Conservation (phyloP, 2,797 vertebrate species). For the Dendrocincla tyrannina region DNA sequence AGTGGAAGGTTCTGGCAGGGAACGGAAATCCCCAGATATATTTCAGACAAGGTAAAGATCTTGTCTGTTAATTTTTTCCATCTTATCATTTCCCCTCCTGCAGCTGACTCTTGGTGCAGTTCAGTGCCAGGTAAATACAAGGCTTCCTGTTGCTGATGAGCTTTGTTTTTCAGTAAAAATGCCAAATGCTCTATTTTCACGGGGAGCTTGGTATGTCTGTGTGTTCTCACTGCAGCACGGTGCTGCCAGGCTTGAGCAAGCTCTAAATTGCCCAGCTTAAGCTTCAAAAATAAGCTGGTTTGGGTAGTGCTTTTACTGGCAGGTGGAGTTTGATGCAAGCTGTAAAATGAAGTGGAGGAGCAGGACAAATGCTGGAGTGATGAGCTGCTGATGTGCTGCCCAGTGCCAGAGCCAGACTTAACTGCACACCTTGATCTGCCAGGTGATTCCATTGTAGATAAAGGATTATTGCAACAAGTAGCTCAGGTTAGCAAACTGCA, state of each 20-base stretch:
- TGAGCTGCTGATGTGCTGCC: not conserved
- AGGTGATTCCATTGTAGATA: not conserved
- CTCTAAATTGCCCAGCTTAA: not conserved
- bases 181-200: not conserved
- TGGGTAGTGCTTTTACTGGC: not conserved
- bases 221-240: not conserved
- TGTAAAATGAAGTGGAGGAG: not conserved
- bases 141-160: not conserved
- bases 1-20: not conserved
- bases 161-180: not conserved
- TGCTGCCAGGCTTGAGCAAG: not conserved
- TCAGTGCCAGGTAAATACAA: not conserved
- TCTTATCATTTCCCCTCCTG: not conserved
- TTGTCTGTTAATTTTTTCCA: not conserved
- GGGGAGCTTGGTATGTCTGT: not conserved
- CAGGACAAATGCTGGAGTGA: not conserved
- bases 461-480: conserved; percentile 8
- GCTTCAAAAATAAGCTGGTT: not conserved
- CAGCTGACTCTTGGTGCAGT: not conserved
- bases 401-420: not conserved
- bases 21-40: not conserved
- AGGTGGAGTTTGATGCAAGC: not conserved
- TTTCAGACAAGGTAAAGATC: not conserved
- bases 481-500: not conserved
- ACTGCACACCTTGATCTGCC: not conserved